phyloP scores from a whole-genome alignment of 2,888 invertebrate species.

The Eristalis tenax region DNA sequence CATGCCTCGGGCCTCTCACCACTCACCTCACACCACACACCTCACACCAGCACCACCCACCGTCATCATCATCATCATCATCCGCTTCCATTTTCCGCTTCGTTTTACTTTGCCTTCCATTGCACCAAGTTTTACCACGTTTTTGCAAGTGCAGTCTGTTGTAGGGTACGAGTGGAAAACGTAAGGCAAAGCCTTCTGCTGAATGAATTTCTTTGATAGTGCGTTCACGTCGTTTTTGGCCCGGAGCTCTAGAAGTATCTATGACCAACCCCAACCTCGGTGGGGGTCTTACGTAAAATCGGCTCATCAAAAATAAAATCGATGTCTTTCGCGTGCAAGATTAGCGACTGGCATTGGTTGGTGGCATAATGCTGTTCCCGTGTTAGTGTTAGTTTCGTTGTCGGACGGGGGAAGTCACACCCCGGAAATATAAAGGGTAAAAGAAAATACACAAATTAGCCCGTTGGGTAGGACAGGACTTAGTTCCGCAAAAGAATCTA shows the following conservation, averaged over 20 bases:
- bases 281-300: conserved; percentile 49
- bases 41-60: background rate
- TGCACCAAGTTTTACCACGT: background rate
- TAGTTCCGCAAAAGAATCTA: background rate
- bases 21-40: background rate
- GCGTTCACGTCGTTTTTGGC: conserved; percentile 33
- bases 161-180: background rate
- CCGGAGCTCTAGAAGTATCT: conserved; percentile 1
- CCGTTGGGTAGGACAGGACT: conserved; percentile 19
- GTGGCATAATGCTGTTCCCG: conserved; percentile 1
- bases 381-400: conserved; percentile 14
- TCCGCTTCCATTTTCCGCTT: conserved; percentile 20
- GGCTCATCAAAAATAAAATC: conserved; percentile 67
- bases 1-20: background rate
- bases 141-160: background rate
- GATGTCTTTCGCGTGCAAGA: conserved; percentile 64
- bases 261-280: conserved; percentile 41
- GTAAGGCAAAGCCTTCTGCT: background rate
- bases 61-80: background rate
- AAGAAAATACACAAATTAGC: conserved; percentile 44
- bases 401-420: conserved; percentile 34
- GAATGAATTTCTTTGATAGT: conserved; percentile 44
- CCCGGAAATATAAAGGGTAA: conserved; percentile 61
- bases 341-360: conserved; percentile 40
- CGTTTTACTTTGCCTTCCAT: conserved; percentile 21